These are phyloP conservation scores for Sphenopsis melanotis DNA, from an alignment of 2,797 vertebrate genomes.

Conservation along the genomic window DNA sequence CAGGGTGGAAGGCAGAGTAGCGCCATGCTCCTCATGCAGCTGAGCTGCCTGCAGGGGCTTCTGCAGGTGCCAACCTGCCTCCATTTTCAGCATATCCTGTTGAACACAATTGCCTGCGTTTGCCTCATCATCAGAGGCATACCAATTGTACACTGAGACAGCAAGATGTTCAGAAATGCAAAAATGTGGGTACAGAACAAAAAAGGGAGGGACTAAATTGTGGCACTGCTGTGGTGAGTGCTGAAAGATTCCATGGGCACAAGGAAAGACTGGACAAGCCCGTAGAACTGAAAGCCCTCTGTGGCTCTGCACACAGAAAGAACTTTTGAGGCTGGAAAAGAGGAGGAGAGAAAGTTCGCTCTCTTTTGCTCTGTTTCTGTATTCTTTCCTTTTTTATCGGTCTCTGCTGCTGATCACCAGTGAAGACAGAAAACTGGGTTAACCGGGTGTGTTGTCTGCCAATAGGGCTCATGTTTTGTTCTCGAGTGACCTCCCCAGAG, in stretches of 20 bases:
- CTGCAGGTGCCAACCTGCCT: neutral
- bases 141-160: neutral
- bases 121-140: neutral
- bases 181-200: neutral
- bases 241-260: neutral
- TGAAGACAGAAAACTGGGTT: neutral
- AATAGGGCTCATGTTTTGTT: neutral
- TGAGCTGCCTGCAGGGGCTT: neutral
- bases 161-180: neutral
- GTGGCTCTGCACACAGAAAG: neutral
- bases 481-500: neutral
- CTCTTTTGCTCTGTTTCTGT: neutral
- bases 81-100: neutral
- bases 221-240: neutral
- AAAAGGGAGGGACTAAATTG: neutral
- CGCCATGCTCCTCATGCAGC: accelerated
- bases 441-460: neutral
- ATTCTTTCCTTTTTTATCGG: neutral
- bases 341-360: neutral
- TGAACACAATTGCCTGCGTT: accelerated
- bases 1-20: neutral
- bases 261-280: neutral
- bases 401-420: neutral
- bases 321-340: neutral
- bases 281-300: neutral